Evolutionary conservation across 2,888 invertebrate genomes (phyloP), one percentile per base, ranked within the genome.

Genomic region (Oligia latruncula): DNA sequence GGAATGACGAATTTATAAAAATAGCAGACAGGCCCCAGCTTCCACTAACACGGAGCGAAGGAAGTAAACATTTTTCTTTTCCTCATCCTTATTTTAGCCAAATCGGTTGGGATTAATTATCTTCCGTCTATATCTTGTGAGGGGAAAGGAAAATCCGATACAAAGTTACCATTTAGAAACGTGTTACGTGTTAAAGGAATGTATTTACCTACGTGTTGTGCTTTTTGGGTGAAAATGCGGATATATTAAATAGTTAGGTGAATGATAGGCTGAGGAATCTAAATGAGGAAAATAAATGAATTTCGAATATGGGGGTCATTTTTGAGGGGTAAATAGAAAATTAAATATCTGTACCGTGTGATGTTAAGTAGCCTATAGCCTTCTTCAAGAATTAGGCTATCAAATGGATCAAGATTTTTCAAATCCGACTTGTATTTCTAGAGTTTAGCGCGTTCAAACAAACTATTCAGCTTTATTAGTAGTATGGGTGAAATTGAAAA

Each of bases 91-190:
- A 89, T 91, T 90, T 90, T 85, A 89, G 92, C 87, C 81, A 90
- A 92, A 92, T 90, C 91, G 91, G 88, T 84, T 89, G 90, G 92
- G 92, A 92, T 92, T 92, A 92, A 92, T 92, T 92, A 92, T 91
- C 90, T 90, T 66, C 78, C 83, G 81, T 83, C 86, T 88, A 87
- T 91, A 90, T 89, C 84, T 83, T 81, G 77, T 23, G 64, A 74
- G 80, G 84, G 82, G 77, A 78, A 83, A 85, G 9, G 71, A 35
- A 81, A 71, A 76, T 76, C 35, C 43, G 73, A 58, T 77, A 73
- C 85, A 46, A 67, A 78, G 8, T 71, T 78, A 20, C 72, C 52
- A 35, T 73, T 40, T 35, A 2, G 40, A 29, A 4, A 15, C 15
- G 52, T 58, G 82, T 58, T 13, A 17, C 15, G 52, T 58, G 82